Base-by-base conservation (phyloP, 2,888 invertebrate species). In the Axea sp. region DNA sequence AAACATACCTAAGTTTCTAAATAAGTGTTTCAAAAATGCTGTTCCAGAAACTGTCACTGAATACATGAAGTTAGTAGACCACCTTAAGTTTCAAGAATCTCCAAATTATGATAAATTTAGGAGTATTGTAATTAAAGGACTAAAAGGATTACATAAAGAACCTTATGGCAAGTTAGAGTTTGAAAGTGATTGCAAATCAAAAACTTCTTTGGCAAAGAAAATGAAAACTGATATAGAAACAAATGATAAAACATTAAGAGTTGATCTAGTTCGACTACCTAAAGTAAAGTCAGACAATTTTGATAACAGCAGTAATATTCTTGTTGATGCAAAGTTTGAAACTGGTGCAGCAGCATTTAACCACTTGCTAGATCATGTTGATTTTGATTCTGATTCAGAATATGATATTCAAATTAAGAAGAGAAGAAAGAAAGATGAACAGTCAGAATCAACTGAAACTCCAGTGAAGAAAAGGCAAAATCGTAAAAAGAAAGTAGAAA, bases 41-140 rank as follows among this genome's bases (percentile, higher is more conserved):
- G 86, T 87, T 62, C 90, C 88, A 84, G 88, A 78, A 24, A 75
- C 81, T 4, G 69, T 86, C 26, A 57, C 24, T 11, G 78, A 85
- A 41, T 94, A 91, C 81, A 90, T 95, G 78, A 91, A 92, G 69
- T 92, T 94, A 82, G 90, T 95, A 1, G 89, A 90, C 41, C 89
- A 90, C 28, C 78, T 96, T 79, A 89, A 92, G 75, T 94, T 93
- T 77, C 91, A 94, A 79, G 92, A 93, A 9, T 87, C 87, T 7
- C 95, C 96, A 0, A 92, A 96, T 84, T 96, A 96, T 83, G 88
- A 90, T 0, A 92, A 93, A 84, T 92, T 94, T 75, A 90, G 91
- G 8, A 90, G 91, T 71, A 88, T 94, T 8, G 92, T 96, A 75
- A 87, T 89, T 14, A 88, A 88, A 33, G 95, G 92, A 7, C 87